Evolutionary conservation across 2,113 vertebrate species (phyloP).

Genomic region (Nesoenas mayeri): DNA sequence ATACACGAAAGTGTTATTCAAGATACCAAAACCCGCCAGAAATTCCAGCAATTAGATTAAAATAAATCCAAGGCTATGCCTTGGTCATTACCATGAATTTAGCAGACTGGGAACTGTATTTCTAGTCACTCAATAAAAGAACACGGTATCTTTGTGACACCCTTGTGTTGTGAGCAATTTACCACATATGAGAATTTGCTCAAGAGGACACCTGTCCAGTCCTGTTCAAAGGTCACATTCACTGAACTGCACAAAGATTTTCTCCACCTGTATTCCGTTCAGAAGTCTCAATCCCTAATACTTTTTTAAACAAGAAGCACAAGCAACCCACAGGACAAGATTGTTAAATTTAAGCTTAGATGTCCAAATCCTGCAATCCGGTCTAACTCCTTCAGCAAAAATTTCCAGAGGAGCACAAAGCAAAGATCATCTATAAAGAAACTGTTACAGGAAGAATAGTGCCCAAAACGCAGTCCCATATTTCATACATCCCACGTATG

Average conservation of each 20-base stretch:
- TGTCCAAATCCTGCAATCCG: background rate
- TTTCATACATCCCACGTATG: background rate
- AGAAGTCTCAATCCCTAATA: background rate
- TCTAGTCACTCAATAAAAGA: background rate
- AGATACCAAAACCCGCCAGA: background rate
- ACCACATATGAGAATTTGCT: background rate
- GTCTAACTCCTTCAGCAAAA: background rate
- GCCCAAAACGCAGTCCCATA: fast-evolving
- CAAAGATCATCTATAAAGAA: background rate
- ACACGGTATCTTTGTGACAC: background rate
- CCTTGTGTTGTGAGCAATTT: background rate
- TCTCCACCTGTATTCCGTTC: background rate
- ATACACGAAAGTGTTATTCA: conserved; percentile 17
- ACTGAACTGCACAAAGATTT: background rate
- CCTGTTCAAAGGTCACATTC: background rate
- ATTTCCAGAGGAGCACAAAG: background rate
- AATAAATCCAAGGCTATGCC: background rate
- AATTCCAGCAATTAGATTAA: background rate
- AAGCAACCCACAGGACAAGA: background rate
- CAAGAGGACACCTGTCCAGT: background rate
- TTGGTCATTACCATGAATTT: background rate
- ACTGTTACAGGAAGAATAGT: background rate
- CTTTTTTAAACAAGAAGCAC: background rate
- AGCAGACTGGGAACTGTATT: background rate
- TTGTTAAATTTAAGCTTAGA: background rate